Evolutionary conservation across 1,140 invertebrate species (phyloP), one percentile per base, ranked within the genome.

Genomic region (Geopemphigus sp.): DNA sequence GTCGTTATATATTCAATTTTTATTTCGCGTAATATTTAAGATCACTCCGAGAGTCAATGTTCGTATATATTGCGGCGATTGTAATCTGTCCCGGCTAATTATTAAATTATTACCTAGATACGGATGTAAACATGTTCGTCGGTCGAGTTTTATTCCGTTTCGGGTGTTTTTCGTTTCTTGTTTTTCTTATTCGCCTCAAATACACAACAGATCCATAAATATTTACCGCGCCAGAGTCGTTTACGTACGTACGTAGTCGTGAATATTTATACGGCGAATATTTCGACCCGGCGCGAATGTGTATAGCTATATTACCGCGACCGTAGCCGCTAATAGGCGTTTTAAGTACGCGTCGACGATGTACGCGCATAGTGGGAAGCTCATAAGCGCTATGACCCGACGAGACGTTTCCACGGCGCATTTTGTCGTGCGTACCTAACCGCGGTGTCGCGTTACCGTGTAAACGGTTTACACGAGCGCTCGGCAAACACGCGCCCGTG

Each of bases 61-160:
- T 19, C 5, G n/a, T 19, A 45, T 12, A 1, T 3, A n/a, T 11
- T 64, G 39, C 39, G 29, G 63, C 39, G 63, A 64, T 29, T 39
- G 63, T 29, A 39, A 64, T 64, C 5, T 39, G 6, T 59, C 63
- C 8, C 63, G 63, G 63, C 29, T 64, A 64, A 64, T 64, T 64
- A 64, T 64, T 64, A 45, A 64, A 39, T 64, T 39, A 64, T 64
- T 64, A 64, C 32, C 63, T 64, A 15, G 10, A 15, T 19, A n/a
- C 53, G 5, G 15, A 45, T 5, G 15, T 54, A 54, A 54, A 56
- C 54, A 45, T 45, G 39, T 45, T 11, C 39, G 11, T 11, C 39
- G 39, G 11, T 45, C 39, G 39, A 5, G 39, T 45, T 45, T 26
- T 59, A 10, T 11, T 22, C 5, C 57, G 24, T 59, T 22, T 59